phyloP scores from a whole-genome alignment of 2,888 invertebrate species.

The Leptinotarsa rubiginosa region DNA sequence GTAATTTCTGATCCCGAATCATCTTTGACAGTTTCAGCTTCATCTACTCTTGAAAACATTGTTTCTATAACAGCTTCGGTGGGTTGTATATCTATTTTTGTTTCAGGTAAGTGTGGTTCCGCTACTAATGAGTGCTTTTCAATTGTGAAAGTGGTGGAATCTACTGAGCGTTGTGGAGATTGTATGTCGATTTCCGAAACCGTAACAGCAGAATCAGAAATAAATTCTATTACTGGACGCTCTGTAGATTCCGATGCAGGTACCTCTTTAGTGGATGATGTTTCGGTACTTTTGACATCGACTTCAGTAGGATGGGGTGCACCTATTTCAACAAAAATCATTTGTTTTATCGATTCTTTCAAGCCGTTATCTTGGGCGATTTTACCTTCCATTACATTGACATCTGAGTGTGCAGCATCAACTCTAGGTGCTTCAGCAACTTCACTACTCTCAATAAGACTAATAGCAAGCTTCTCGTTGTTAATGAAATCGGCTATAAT shows the following conservation, averaged over 20 bases:
- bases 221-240: conserved; percentile 25
- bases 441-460: conserved; percentile 54
- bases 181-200: conserved; percentile 21
- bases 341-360: conserved; percentile 38
- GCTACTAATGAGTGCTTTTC: conserved; percentile 19
- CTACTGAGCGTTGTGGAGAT: conserved; percentile 29
- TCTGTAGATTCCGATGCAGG: conserved; percentile 27
- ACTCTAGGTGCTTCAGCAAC: conserved; percentile 60
- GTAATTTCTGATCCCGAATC: background rate
- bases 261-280: conserved; percentile 14
- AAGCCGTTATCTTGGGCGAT: conserved; percentile 56
- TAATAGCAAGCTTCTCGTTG: conserved; percentile 54
- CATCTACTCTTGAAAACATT: background rate
- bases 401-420: conserved; percentile 51
- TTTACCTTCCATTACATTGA: conserved; percentile 49
- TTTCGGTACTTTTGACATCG: conserved; percentile 28
- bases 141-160: conserved; percentile 34
- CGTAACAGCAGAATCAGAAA: conserved; percentile 24
- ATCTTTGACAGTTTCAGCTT: background rate
- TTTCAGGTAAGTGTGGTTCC: background rate
- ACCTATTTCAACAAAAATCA: conserved; percentile 48
- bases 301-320: conserved; percentile 43
- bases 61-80: conserved; percentile 6
- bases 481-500: conserved; percentile 53
- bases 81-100: conserved; percentile 28